Base-by-base conservation (phyloP, 2,888 invertebrate species). In the Auanema sp. region DNA sequence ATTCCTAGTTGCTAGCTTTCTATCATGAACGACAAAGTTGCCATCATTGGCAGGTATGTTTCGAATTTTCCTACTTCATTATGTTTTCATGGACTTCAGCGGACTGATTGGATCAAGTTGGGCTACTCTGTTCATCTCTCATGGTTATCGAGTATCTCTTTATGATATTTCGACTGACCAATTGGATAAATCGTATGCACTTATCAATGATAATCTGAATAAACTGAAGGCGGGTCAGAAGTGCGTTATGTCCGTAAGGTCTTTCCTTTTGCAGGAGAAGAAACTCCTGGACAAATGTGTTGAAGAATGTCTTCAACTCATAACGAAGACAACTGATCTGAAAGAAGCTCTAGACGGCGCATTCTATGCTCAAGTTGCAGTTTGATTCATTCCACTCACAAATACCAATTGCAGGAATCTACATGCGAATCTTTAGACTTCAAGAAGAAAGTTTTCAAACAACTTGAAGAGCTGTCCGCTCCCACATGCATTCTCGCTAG, bases 31-130 rank as follows among this genome's bases (percentile, higher is more conserved):
- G 65, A 58, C 11, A 74, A 74, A 61, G 64, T 75, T 6, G 75
- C 73, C 12, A 75, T 75, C 33, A 63, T 75, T 58, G 75, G 75
- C 25, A 71, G 75, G 75, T 75, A 24, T 23, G 66, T 57, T 21
- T 25, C 14, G 6, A 16, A 44, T 55, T 44, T 5, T 14, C 54
- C 11, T 21, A 33, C 3, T 5, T 33, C 33, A 33, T 33, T 8
- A 5, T 33, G 33, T 33, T 21, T 8, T 21, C n/a, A 52, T 16
- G 4, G 4, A 41, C 60, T 66, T 33, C 72, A 96, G 95, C 84
- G 97, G 97, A 2, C 87, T 96, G 58, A 95, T 97, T 79, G 97
- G 96, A 2, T 89, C 92, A 61, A 94, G 94, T 79, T 97, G 94
- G 93, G 91, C 95, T 0, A 95, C 96, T 93, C 87, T 96, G 42